Conservation (phyloP, 2,797 vertebrate species). For the Pagetopsis macropterus region DNA sequence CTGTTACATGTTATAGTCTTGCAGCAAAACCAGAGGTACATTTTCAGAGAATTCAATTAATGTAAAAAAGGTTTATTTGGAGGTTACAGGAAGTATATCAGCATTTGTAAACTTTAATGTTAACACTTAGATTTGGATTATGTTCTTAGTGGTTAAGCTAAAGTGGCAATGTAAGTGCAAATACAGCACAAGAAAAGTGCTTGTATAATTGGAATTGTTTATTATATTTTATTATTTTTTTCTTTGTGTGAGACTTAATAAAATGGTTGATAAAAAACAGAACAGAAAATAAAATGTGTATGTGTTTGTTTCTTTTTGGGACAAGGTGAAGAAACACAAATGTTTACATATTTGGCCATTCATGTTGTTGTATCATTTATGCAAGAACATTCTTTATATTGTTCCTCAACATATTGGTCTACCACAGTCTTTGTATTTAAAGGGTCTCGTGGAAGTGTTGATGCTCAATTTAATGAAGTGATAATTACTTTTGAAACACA, state of each 20-base stretch:
- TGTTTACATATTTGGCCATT: background rate
- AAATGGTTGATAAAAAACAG: background rate
- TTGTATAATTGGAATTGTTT: background rate
- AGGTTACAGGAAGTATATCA: background rate
- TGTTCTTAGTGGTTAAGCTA: background rate
- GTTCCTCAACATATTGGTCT: background rate
- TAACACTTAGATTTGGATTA: background rate
- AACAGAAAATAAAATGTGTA: background rate
- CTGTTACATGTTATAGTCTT: background rate
- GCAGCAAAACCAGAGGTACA: background rate
- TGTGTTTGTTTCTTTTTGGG: background rate
- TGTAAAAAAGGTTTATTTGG: background rate
- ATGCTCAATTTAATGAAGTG: background rate
- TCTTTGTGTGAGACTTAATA: background rate
- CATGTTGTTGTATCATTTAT: slow-evolving; percentile 1
- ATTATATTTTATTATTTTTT: background rate
- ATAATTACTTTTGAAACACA: background rate
- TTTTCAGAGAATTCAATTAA: background rate
- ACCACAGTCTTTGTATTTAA: slow-evolving; percentile 9
- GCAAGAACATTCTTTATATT: background rate
- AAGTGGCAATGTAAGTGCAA: background rate
- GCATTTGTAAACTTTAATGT: background rate
- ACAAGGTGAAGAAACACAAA: background rate
- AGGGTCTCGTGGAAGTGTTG: slow-evolving; percentile 3
- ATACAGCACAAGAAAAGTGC: background rate